Evolutionary conservation across 1,140 invertebrate species (phyloP), one percentile per base, ranked within the genome.

Genomic region (Drosophila pachea): DNA sequence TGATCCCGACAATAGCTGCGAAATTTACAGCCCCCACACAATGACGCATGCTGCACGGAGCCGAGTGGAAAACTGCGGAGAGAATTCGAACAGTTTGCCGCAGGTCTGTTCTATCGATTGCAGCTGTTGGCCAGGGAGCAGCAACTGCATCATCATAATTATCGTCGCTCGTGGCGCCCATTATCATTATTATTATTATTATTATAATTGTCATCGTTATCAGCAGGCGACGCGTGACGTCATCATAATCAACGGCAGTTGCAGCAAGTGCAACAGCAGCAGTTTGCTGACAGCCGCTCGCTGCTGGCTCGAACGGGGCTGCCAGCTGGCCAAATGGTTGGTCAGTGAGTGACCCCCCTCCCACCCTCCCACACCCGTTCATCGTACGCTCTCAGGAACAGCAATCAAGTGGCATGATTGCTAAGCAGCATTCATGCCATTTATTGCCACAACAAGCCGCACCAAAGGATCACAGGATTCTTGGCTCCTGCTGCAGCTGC

Each of bases 341-440:
- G 36, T n/a, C n/a, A n/a, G n/a, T n/a, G n/a, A n/a, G n/a, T n/a
- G n/a, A n/a, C n/a, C n/a, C n/a, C n/a, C n/a, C n/a, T n/a, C n/a
- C n/a, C n/a, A n/a, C n/a, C n/a, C n/a, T n/a, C n/a, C n/a, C n/a
- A n/a, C n/a, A n/a, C n/a, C n/a, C n/a, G n/a, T n/a, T n/a, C n/a
- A n/a, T n/a, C n/a, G n/a, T n/a, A n/a, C n/a, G 2, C 14, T 29
- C 12, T 8, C 31, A 16, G 14, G 7, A 33, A 29, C 58, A 55
- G 31, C 61, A 78, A 78, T 83, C 79, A 78, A 78, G 76, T 76
- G 48, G 65, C 78, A 78, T 84, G 79, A 83, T 83, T 83, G 79
- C 78, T 78, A 76, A 83, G 79, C 78, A 83, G 75, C 75, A 84
- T 83, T 78, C n/a, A 84, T 84, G 78, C 76, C 79, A 78, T 83